Percentiles rank a stretch among this genome's conserved stretches.
Evolutionary conservation across 1,140 invertebrate species (phyloP).

Genomic region (Eufriesea mexicana): DNA sequence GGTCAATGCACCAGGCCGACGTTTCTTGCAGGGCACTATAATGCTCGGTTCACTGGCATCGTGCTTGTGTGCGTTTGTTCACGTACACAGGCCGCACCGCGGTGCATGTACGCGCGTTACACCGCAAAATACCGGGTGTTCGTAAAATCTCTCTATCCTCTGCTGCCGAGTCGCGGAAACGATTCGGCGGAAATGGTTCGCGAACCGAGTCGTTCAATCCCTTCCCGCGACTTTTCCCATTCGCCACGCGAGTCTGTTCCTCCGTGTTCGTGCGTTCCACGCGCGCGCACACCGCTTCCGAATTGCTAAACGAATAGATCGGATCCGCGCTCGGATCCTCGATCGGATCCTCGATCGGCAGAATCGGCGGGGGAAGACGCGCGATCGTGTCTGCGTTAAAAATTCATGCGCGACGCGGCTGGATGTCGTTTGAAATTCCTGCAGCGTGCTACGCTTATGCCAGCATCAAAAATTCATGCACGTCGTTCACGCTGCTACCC

Average conservation of each 20-base stretch:
- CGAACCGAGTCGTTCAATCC: background rate
- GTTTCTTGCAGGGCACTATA: constrained; percentile 78
- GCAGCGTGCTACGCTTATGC: constrained; percentile 28
- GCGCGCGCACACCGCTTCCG: no score
- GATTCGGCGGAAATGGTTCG: background rate
- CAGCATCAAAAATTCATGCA: constrained; percentile 43
- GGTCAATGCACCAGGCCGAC: constrained; percentile 82
- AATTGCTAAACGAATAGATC: no score
- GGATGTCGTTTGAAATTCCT: constrained; percentile 8
- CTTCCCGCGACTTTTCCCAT: background rate
- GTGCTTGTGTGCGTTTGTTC: constrained; percentile 61
- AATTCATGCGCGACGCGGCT: constrained; percentile 9
- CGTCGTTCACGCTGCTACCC: constrained; percentile 48
- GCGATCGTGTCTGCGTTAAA: background rate
- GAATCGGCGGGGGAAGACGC: no score
- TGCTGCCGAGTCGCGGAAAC: background rate
- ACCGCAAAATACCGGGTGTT: constrained; percentile 73
- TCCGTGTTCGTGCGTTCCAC: no score
- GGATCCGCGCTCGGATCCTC: no score
- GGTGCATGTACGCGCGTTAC: constrained; percentile 65
- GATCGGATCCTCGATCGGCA: no score
- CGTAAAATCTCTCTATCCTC: constrained; percentile 48
- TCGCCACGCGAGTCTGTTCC: no score
- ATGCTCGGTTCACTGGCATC: constrained; percentile 70
- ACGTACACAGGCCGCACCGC: constrained; percentile 52